Conservation (phyloP, 2,888 invertebrate species). For the Phlogophora meticulosa region DNA sequence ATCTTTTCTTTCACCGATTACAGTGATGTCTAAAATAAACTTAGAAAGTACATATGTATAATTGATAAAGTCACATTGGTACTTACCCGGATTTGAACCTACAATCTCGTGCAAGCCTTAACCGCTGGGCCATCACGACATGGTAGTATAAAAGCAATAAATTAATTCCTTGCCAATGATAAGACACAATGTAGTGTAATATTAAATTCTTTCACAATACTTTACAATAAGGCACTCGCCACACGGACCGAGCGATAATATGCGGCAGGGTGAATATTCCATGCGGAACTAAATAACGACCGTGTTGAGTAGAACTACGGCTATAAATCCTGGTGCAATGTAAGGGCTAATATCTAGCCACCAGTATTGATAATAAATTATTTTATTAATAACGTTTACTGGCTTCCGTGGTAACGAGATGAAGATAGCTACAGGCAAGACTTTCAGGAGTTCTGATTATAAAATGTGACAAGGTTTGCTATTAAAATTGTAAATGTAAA, state of each 20-base stretch:
- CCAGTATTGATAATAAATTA: slow-evolving; percentile 61
- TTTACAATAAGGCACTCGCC: slow-evolving; percentile 30
- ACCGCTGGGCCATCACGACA: no score
- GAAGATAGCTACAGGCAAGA: slow-evolving; percentile 4
- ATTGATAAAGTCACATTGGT: no score
- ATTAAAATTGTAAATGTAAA: neutral
- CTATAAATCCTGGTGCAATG: slow-evolving; percentile 55
- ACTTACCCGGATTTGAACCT: no score
- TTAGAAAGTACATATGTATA: no score
- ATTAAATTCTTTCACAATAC: slow-evolving; percentile 53
- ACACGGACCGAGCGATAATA: slow-evolving; percentile 21
- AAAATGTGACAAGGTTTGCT: neutral
- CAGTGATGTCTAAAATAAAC: no score
- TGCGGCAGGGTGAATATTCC: slow-evolving; percentile 42
- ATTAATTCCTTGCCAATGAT: slow-evolving; percentile 26
- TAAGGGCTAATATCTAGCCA: slow-evolving; percentile 59
- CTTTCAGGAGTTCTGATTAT: neutral
- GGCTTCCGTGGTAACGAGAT: slow-evolving; percentile 59
- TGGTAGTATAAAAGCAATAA: slow-evolving; percentile 24
- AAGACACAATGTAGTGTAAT: slow-evolving; percentile 30
- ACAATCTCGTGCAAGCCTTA: no score
- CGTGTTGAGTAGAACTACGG: slow-evolving; percentile 46
- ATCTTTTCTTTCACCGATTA: no score
- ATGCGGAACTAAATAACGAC: slow-evolving; percentile 43
- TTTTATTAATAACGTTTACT: slow-evolving; percentile 64